Conservation (phyloP, 1,140 invertebrate species). For the Semibalanus balanoides region DNA sequence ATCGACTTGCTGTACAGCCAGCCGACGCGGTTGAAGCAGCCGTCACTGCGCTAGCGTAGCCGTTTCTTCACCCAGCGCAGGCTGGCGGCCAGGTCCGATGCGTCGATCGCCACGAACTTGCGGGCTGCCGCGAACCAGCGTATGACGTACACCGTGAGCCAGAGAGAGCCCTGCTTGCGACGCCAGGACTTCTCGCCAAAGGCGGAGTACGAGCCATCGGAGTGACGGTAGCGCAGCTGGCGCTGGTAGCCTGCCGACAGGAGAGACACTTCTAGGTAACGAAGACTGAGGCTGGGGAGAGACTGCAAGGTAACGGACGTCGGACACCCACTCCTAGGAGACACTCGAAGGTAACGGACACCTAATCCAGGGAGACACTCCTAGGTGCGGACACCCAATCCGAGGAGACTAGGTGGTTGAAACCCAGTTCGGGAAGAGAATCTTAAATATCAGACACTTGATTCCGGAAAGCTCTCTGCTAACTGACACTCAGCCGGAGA, state of each 20-base stretch:
- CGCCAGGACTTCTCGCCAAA: slow-evolving; percentile 46
- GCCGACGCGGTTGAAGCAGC: slow-evolving; percentile 16
- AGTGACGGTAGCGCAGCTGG: slow-evolving; percentile 53
- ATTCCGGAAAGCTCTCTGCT: too few species aligned
- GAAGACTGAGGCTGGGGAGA: too few species aligned
- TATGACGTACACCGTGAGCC: slow-evolving; percentile 65
- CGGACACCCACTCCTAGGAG: too few species aligned
- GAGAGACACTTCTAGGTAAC: too few species aligned
- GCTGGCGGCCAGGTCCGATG: slow-evolving; percentile 28
- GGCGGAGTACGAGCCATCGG: slow-evolving; percentile 64
- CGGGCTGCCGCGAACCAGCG: slow-evolving; percentile 51
- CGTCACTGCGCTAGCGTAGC: slow-evolving; percentile 13
- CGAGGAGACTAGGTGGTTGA: too few species aligned
- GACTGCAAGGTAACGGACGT: too few species aligned
- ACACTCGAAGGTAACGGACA: too few species aligned
- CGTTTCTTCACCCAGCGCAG: slow-evolving; percentile 32
- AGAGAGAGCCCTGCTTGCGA: slow-evolving; percentile 46
- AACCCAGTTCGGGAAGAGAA: too few species aligned
- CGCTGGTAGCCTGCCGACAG: slow-evolving; percentile 42
- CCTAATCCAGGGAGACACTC: too few species aligned
- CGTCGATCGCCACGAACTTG: slow-evolving; percentile 47
- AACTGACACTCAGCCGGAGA: too few species aligned
- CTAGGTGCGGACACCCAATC: too few species aligned
- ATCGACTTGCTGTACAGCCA: slow-evolving; percentile 17
- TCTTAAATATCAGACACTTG: too few species aligned